Evolutionary conservation across 1,140 invertebrate species (phyloP).

Genomic region (Phymastichus coffea): DNA sequence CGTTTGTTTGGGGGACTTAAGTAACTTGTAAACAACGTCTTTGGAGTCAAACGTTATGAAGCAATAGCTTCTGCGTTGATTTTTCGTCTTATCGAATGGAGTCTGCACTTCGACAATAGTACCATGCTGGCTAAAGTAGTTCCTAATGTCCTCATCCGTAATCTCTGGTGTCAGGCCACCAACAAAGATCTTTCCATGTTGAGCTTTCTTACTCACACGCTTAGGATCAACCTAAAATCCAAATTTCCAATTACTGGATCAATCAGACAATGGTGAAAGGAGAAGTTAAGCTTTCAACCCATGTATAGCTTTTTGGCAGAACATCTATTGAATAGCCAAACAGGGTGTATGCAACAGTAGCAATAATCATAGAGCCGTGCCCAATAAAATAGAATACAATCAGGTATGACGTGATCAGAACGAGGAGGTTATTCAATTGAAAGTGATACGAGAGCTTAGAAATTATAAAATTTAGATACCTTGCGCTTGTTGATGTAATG

Average conservation of each 20-base stretch:
- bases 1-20: constrained; percentile 65
- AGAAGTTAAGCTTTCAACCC: too few species aligned
- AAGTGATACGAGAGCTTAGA: too few species aligned
- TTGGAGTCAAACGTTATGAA: constrained; percentile 69
- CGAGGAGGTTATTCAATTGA: too few species aligned
- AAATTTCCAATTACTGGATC: too few species aligned
- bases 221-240: constrained; percentile 62
- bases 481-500: constrained; percentile 67
- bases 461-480: too few species aligned
- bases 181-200: constrained; percentile 69
- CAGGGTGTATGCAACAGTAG: too few species aligned
- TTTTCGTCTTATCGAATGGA: constrained; percentile 72
- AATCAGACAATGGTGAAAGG: too few species aligned
- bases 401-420: too few species aligned
- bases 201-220: constrained; percentile 62
- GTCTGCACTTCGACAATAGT: constrained; percentile 67
- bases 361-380: too few species aligned
- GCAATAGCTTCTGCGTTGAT: constrained; percentile 67
- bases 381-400: too few species aligned
- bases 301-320: too few species aligned
- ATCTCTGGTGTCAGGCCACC: constrained; percentile 67
- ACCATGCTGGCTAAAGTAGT: constrained; percentile 65
- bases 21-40: constrained; percentile 63
- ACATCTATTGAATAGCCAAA: neutral
- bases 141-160: constrained; percentile 64